Conservation (phyloP, 2,888 invertebrate genomes). For the Athripsodes cinereus region DNA sequence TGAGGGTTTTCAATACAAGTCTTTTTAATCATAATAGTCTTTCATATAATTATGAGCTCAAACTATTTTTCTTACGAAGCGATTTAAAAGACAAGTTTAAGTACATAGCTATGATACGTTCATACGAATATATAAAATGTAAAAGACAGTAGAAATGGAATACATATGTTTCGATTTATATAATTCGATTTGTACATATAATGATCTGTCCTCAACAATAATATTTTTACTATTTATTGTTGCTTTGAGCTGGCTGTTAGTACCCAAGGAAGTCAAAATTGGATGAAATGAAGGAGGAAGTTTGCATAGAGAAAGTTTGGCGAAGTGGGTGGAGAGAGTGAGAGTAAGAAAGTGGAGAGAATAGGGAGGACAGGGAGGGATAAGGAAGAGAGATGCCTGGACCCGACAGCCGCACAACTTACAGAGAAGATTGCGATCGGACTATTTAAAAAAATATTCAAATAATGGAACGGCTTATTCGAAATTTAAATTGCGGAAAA, state of each 20-base stretch:
- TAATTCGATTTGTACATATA: too few relatives aligned
- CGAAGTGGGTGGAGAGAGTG: constrained; percentile 21
- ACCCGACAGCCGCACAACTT: constrained; percentile 27
- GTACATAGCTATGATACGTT: too few relatives aligned
- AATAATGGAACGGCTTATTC: constrained; percentile 23
- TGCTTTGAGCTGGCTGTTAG: neutral
- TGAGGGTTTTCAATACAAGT: too few relatives aligned
- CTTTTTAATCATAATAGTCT: too few relatives aligned
- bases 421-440: constrained; percentile 26
- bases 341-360: constrained; percentile 20
- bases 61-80: too few relatives aligned
- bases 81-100: too few relatives aligned
- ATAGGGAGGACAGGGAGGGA: neutral
- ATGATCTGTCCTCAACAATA: too few relatives aligned
- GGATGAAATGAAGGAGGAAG: neutral
- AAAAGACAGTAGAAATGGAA: too few relatives aligned
- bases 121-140: too few relatives aligned
- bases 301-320: constrained; percentile 2
- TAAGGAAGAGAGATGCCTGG: constrained; percentile 22
- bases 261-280: neutral
- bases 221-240: neutral
- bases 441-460: constrained; percentile 27
- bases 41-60: too few relatives aligned
- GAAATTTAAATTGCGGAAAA: constrained; percentile 23
- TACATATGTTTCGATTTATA: too few relatives aligned